Evolutionary conservation across 2,888 invertebrate genomes (phyloP).

Genomic region (Lutraria lutraria): DNA sequence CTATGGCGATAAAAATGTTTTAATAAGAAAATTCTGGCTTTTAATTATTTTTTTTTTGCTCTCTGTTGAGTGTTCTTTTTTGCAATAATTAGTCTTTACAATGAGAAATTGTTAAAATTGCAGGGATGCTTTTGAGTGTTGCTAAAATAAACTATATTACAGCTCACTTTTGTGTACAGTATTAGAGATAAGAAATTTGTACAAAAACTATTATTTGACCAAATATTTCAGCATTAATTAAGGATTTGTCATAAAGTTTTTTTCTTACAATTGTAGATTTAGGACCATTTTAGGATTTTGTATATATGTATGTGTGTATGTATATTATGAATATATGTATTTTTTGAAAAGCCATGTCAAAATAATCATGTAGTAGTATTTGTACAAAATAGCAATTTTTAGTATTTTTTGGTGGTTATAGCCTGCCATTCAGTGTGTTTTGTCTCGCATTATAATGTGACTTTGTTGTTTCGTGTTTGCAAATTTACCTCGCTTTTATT

Average conservation of each 20-base stretch:
- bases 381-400: slow-evolving; percentile 25
- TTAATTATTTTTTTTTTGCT: not conserved
- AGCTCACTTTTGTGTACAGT: slow-evolving; percentile 50
- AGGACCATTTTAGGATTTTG: slow-evolving; percentile 30
- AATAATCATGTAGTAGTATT: not conserved
- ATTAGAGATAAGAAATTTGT: slow-evolving; percentile 43
- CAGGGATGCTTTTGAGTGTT: not conserved
- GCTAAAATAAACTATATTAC: not conserved
- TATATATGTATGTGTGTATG: slow-evolving; percentile 25
- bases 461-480: slow-evolving; percentile 31
- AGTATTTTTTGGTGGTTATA: slow-evolving; percentile 10
- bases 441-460: slow-evolving; percentile 17
- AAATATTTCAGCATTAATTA: slow-evolving; percentile 45
- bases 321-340: slow-evolving; percentile 26
- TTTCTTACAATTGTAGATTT: slow-evolving; percentile 31
- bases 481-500: slow-evolving; percentile 42
- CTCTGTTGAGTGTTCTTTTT: not conserved
- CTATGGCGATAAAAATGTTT: not conserved
- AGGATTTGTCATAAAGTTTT: slow-evolving; percentile 23
- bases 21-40: not conserved
- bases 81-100: not conserved
- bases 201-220: slow-evolving; percentile 44
- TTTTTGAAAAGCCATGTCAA: slow-evolving; percentile 17
- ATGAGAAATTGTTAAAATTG: slow-evolving; percentile 6
- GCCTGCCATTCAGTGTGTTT: not conserved